Conservation (phyloP, 2,113 vertebrate species). For the Microtus pennsylvanicus region DNA sequence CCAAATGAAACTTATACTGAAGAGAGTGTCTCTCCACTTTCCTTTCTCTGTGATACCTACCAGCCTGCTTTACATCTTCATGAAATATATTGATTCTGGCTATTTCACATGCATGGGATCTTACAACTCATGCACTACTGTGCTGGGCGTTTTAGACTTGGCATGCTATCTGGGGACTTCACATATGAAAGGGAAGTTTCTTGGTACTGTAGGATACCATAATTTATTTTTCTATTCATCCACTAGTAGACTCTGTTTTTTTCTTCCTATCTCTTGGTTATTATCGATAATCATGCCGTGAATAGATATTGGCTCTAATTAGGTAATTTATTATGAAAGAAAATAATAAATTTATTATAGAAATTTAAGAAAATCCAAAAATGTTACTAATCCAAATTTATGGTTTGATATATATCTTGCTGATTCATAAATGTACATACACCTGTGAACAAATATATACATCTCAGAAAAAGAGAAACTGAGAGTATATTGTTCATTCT, state of each 20-base stretch:
- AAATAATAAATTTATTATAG: conserved; percentile 5
- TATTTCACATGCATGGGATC: not conserved
- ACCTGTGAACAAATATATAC: not conserved
- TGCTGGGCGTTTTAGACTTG: not conserved
- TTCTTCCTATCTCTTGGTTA: not conserved
- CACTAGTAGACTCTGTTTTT: not conserved
- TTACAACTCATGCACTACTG: not conserved
- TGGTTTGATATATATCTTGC: not conserved
- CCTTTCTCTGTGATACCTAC: not conserved
- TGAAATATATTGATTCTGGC: not conserved
- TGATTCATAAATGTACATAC: not conserved
- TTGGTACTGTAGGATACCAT: not conserved
- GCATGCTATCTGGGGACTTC: not conserved
- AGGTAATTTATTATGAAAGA: not conserved
- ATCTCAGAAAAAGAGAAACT: conserved; percentile 23
- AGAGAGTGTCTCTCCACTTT: not conserved
- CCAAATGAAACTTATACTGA: not conserved
- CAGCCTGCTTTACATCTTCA: not conserved
- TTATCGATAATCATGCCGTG: not conserved
- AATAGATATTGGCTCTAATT: conserved; percentile 24
- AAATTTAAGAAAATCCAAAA: conserved; percentile 35
- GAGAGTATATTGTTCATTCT: not conserved
- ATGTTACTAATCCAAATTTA: not conserved
- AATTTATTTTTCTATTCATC: not conserved
- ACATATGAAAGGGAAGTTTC: not conserved